Percentiles rank a stretch among this genome's conserved stretches.
These are phyloP conservation scores for Tipula vernalis DNA, from an alignment of 2,888 invertebrate genomes.

Conservation along the genomic window DNA sequence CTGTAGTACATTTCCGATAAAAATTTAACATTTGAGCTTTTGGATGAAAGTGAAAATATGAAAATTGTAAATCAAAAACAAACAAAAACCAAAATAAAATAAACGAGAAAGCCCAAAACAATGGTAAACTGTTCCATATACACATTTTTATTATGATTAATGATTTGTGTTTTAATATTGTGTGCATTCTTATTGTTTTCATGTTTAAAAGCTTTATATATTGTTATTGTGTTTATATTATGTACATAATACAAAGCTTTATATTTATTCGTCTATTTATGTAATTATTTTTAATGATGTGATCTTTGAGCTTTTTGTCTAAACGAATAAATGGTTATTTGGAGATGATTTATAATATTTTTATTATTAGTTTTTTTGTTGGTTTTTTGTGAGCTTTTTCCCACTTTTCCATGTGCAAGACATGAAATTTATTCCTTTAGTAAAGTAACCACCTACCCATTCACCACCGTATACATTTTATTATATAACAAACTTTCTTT, in stretches of 20 bases:
- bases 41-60: background rate
- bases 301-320: background rate
- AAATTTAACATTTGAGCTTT: background rate
- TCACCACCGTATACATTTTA: background rate
- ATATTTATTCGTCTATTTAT: background rate
- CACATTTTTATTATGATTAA: background rate
- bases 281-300: background rate
- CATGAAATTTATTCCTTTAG: background rate
- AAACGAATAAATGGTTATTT: background rate
- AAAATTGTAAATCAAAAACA: background rate
- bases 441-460: background rate
- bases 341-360: background rate
- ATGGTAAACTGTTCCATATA: background rate
- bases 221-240: background rate
- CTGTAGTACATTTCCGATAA: background rate
- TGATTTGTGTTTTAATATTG: background rate
- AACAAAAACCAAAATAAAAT: background rate
- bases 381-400: background rate
- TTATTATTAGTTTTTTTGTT: background rate
- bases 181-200: background rate
- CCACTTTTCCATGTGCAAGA: background rate
- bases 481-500: background rate
- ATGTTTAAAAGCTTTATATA: background rate
- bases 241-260: background rate
- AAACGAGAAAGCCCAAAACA: background rate